Base-by-base conservation (phyloP, 2,888 invertebrate species). In the Nomada hirtipes region DNA sequence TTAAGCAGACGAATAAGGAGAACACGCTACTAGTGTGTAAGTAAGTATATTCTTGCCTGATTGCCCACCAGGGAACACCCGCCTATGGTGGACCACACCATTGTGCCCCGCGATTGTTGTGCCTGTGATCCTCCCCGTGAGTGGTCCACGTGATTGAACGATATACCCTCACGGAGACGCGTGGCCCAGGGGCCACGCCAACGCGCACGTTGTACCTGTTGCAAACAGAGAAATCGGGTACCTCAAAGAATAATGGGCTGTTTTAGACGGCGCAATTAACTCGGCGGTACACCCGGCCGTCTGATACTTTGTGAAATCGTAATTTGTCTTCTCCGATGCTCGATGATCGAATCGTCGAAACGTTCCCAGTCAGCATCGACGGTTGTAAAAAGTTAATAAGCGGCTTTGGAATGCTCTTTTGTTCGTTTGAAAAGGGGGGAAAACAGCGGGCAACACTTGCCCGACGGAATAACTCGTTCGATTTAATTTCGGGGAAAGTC, bases 191-290 rank as follows among this genome's bases (percentile, higher is more conserved):
- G 84, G 86, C 87, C 76, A 84, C 84, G 72, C 75, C 76, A 73
- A 65, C 85, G 84, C 80, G 60, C 57, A 59, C 76, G 76, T 67
- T 82, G 76, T 79, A 85, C 53, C 67, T 79, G 76, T 71, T 76
- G 83, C 87, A 86, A 80, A 80, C 86, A 80, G 78, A 87, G 87
- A 86, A 86, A 86, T 87, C 83, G 64, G 60, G 72, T 73, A 67
- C 76, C 60, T 55, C 68, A 36, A 59, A 87, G 83, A 86, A 76
- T 86, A 84, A 86, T 86, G 87, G 79, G 57, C 76, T 84, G 82
- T 86, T 87, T 84, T 87, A 87, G 86, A 84, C 77, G 82, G 85
- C 82, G 82, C 76, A 86, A 86, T 86, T 86, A 86, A 84, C 75
- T 60, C 79, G 69, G 47, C 57, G 69, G 79, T 79, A 61, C 74